Percentiles rank a stretch among this genome's conserved stretches.
phyloP scores from a whole-genome alignment of 2,888 invertebrate species.

The Leucania comma region DNA sequence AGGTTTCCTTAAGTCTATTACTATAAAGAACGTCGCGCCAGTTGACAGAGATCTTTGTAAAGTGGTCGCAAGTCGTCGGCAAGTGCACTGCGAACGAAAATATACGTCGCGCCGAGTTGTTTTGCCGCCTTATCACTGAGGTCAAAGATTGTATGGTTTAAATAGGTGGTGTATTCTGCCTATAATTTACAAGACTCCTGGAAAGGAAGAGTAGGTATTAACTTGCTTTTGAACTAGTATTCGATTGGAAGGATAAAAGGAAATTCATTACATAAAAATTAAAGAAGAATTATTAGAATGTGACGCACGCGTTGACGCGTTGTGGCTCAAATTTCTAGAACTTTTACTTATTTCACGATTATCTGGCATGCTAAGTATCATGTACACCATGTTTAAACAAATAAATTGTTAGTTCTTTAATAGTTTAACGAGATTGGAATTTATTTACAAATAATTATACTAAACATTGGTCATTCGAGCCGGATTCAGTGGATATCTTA shows the following conservation, averaged over 20 bases:
- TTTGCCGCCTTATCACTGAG: constrained; percentile 90
- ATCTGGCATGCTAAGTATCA: too few relatives aligned
- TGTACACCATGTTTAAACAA: too few relatives aligned
- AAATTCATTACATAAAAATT: too few relatives aligned
- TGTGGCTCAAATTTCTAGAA: too few relatives aligned
- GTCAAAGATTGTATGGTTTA: constrained; percentile 76
- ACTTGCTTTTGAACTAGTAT: background rate
- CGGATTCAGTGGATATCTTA: background rate
- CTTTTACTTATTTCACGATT: too few relatives aligned
- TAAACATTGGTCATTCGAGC: too few relatives aligned
- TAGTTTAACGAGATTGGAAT: too few relatives aligned
- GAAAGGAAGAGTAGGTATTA: constrained; percentile 5
- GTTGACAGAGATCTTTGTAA: constrained; percentile 78
- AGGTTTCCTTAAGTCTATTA: constrained; percentile 63
- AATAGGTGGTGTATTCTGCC: constrained; percentile 45
- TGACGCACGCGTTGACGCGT: too few relatives aligned
- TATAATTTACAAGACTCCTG: constrained; percentile 48
- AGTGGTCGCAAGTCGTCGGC: constrained; percentile 85
- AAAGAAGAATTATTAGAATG: too few relatives aligned
- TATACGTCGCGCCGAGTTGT: constrained; percentile 90
- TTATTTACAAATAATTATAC: too few relatives aligned
- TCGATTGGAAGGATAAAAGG: too few relatives aligned
- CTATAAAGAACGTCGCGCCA: constrained; percentile 69
- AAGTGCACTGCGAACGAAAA: constrained; percentile 90
- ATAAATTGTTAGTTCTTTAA: too few relatives aligned